Percentiles rank a stretch among this genome's conserved stretches.
Conservation (phyloP, 2,797 vertebrate species). For the Chlorospingus semifuscus region DNA sequence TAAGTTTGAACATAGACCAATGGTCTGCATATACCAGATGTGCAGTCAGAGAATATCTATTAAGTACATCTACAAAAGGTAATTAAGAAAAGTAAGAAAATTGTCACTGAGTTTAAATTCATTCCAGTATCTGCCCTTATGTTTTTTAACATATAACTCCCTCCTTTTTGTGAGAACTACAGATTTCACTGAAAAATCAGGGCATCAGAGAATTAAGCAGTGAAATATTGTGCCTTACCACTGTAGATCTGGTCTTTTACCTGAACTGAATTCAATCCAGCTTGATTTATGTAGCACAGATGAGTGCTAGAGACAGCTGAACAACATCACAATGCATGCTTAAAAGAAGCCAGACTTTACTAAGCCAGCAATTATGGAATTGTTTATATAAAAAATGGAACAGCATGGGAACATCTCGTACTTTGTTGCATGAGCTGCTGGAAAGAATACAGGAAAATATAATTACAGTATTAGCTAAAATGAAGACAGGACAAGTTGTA, state of each 20-base stretch:
- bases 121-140: not conserved
- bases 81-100: not conserved
- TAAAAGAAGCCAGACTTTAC: not conserved
- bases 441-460: conserved; percentile 29
- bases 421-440: conserved; percentile 2
- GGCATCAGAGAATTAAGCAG: not conserved
- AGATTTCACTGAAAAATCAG: not conserved
- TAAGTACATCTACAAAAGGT: not conserved
- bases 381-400: not conserved
- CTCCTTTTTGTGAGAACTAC: not conserved
- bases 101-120: not conserved
- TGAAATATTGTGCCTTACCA: not conserved
- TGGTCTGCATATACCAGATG: not conserved
- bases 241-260: not conserved
- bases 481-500: not conserved
- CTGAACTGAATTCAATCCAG: not conserved
- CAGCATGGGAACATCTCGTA: conserved; percentile 27
- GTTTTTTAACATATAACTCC: not conserved
- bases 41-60: not conserved
- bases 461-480: not conserved
- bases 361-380: conserved; percentile 3
- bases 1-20: not conserved
- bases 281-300: not conserved
- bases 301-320: conserved; percentile 1
- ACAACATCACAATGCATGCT: not conserved